These are phyloP conservation scores for Diaperis boleti DNA, from an alignment of 2,888 invertebrate genomes.

Conservation along the genomic window DNA sequence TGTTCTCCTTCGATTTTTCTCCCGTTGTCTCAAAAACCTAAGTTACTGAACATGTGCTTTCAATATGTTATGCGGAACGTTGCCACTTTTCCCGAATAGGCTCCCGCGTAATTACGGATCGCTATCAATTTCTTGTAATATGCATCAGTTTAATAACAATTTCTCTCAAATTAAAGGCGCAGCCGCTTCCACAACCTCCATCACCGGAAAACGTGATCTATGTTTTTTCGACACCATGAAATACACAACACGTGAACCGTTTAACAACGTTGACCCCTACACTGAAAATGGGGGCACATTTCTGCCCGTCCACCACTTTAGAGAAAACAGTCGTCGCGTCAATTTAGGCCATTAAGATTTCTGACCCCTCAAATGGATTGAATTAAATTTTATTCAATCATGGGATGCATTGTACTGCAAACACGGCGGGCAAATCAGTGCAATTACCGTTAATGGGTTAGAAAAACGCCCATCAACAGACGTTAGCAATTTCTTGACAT, in stretches of 20 bases:
- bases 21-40: no score
- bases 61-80: no score
- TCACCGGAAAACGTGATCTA: constrained; percentile 35
- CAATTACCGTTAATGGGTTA: constrained; percentile 8
- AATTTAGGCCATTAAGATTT: constrained; percentile 28
- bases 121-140: constrained; percentile 21
- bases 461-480: constrained; percentile 5
- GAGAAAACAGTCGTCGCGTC: constrained; percentile 18
- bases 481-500: not conserved
- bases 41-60: no score
- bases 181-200: constrained; percentile 23
- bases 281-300: constrained; percentile 19
- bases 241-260: constrained; percentile 31
- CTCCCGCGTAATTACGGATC: constrained; percentile 22
- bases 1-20: constrained; percentile 9
- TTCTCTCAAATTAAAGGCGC: constrained; percentile 28
- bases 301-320: not conserved
- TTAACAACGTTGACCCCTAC: constrained; percentile 22
- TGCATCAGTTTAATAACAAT: constrained; percentile 15
- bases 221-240: constrained; percentile 24
- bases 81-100: constrained; percentile 20
- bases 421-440: constrained; percentile 16
- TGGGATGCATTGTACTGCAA: constrained; percentile 9
- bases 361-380: constrained; percentile 23
- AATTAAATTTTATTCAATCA: constrained; percentile 34